Base-by-base conservation (phyloP, 1,140 invertebrate species). In the Drosophila ananassae region DNA sequence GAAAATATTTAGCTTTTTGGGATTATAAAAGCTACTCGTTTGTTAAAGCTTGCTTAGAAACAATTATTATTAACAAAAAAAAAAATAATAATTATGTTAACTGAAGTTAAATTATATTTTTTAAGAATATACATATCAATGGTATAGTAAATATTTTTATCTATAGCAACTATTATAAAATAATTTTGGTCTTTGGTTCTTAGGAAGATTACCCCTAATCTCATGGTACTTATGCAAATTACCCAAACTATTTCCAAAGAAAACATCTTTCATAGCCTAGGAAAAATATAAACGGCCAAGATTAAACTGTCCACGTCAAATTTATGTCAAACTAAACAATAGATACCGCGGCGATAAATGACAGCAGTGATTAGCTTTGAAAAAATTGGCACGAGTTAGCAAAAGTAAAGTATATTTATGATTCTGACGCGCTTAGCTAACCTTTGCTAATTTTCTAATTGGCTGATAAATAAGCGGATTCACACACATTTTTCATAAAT, bases 301-400 rank as follows among this genome's bases (percentile, higher is more conserved):
- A 89, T 89, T 87, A 87, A 73, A 76, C 75, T 83, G 82, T 77
- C 75, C 24, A n/a, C 62, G 61, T 77, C 63, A 57, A 80, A 89
- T 80, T 79, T 73, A 80, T 89, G 77, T 89, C 73, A 80, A 74
- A 80, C 77, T 77, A 89, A 83, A 89, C 79, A 89, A 89, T 79
- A 64, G 74, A 62, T 60, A 68, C 66, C 52, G 44, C 47, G 51
- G 25, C 72, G 67, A 17, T 28, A 47, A 71, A 62, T 87, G 82
- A 87, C 78, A 79, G 71, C 66, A 22, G 51, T 74, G 74, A 78
- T 85, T 85, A 87, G 77, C 69, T 67, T 41, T 60, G 24, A 75
- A 59, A 69, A 79, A 89, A 79, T 89, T 79, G 67, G 71, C 69
- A 63, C 57, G 37, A 77, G 53, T 50, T 73, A 28, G 62, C 22